A percentile compares a stretch with the other conserved stretches of the same genome.
These are phyloP conservation scores for Macaria notata DNA, from an alignment of 2,888 invertebrate species.

Conservation along the genomic window DNA sequence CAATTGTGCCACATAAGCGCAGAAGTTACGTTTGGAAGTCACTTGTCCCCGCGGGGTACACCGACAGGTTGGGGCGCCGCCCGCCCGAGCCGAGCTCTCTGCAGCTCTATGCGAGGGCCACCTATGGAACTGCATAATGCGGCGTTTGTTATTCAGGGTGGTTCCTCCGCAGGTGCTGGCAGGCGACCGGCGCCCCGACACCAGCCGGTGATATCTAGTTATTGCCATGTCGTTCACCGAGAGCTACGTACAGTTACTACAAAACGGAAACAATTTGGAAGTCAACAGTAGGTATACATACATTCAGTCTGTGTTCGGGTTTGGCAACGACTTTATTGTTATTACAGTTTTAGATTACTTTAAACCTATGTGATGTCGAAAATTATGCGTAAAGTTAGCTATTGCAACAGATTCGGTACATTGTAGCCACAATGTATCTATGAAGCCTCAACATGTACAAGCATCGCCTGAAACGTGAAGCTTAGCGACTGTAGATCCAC, in stretches of 20 bases:
- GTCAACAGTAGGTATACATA: slow-evolving; percentile 70
- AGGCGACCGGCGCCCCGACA: slow-evolving; percentile 5
- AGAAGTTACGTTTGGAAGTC: slow-evolving; percentile 43
- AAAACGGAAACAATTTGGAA: slow-evolving; percentile 59
- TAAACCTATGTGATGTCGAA: slow-evolving; percentile 51
- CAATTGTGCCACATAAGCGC: slow-evolving; percentile 38
- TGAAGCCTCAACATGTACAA: not conserved
- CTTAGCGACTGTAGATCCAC: slow-evolving; percentile 25
- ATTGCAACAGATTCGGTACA: slow-evolving; percentile 30
- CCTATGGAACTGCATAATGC: slow-evolving; percentile 22
- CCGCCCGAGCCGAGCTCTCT: slow-evolving; percentile 1
- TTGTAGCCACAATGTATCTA: slow-evolving; percentile 14
- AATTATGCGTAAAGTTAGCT: slow-evolving; percentile 30
- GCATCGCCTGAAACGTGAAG: slow-evolving; percentile 1
- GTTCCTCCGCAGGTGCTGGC: not conserved
- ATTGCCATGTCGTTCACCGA: slow-evolving; percentile 31
- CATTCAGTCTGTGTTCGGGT: slow-evolving; percentile 77
- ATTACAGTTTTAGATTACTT: slow-evolving; percentile 42
- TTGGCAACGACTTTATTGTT: slow-evolving; percentile 76
- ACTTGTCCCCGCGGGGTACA: slow-evolving; percentile 34
- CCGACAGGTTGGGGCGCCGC: slow-evolving; percentile 22
- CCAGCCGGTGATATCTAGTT: slow-evolving; percentile 18
- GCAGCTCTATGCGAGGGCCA: slow-evolving; percentile 1
- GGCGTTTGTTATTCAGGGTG: slow-evolving; percentile 8
- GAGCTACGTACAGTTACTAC: slow-evolving; percentile 37